Base-by-base conservation (phyloP, 2,888 invertebrate genomes). In the Drosophila pullipes region DNA sequence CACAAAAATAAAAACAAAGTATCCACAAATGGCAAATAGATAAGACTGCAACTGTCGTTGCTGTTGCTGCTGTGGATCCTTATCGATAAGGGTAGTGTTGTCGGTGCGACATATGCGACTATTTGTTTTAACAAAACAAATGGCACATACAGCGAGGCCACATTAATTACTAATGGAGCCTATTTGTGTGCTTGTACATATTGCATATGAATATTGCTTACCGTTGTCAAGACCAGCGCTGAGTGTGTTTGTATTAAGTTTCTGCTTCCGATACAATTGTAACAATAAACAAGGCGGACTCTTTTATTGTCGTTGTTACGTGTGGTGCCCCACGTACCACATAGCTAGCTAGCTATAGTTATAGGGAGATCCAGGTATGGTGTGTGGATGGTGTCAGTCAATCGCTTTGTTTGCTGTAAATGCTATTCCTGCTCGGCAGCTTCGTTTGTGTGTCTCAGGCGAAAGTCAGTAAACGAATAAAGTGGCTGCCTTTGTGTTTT, bases 381-480 rank as follows among this genome's bases (percentile, higher is more conserved):
- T 72, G 60, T 52, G 55, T 37, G 72, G 64, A 3, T 49, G 22
- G 49, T 47, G 18, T 16, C 9, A 22, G 44, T 22, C 25, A 67
- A 33, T 41, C 25, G 62, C 63, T 83, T 73, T 80, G 64, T 76
- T 78, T 58, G 81, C 16, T 28, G 41, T 30, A 25, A 53, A 62
- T 52, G 58, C 54, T 59, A 64, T 72, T 74, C 66, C 81, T 88
- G 86, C 54, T 18, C 28, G 37, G n/a, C 28, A 39, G 59, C 53
- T 59, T 41, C 22, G 58, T 33, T 25, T 30, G 55, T 65, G 76
- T 65, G 73, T 74, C 79, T 89, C 75, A 66, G 73, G 87, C 75
- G 89, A 84, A 84, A 89, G 89, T 86, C 86, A 71, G 41, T 71
- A 71, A 83, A 70, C 83, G 72, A 83, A 62, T 76, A 63, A 74